These are phyloP conservation scores for Nyctalus aviator DNA, from an alignment of 2,797 vertebrate species.

Conservation along the genomic window DNA sequence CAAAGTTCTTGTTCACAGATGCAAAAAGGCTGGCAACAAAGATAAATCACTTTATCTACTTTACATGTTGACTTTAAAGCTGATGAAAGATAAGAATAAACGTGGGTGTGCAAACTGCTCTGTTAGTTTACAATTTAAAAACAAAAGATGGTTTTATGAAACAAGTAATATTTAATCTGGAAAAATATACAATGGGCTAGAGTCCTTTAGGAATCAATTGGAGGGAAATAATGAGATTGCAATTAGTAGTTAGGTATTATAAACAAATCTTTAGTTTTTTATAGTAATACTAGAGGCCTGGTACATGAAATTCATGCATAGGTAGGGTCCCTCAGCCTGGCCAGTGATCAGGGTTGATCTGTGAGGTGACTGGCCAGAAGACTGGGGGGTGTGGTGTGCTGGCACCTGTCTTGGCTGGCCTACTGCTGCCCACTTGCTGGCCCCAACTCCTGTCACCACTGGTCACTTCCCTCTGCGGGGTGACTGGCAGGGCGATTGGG, in stretches of 20 bases:
- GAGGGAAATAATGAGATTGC: background rate
- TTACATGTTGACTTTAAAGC: background rate
- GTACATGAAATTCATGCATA: too few relatives aligned
- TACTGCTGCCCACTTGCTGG: too few relatives aligned
- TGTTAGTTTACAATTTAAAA: background rate
- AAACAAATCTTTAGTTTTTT: background rate
- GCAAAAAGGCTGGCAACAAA: background rate
- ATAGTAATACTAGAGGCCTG: background rate
- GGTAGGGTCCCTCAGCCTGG: too few relatives aligned
- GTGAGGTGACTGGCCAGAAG: too few relatives aligned
- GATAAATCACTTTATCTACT: background rate
- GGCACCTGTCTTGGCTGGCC: too few relatives aligned
- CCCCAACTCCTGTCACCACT: too few relatives aligned
- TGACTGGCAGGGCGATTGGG: too few relatives aligned
- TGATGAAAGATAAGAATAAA: conserved; percentile 3
- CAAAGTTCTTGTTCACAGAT: background rate
- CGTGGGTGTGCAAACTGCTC: background rate
- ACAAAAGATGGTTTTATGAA: background rate
- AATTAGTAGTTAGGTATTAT: background rate
- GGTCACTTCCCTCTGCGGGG: too few relatives aligned
- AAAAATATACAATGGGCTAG: background rate
- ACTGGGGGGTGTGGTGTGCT: too few relatives aligned
- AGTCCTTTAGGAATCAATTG: background rate
- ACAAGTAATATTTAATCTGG: background rate
- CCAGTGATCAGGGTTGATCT: too few relatives aligned